Base-by-base conservation (phyloP, 2,888 invertebrate species). In the Drosophila eohydei region DNA sequence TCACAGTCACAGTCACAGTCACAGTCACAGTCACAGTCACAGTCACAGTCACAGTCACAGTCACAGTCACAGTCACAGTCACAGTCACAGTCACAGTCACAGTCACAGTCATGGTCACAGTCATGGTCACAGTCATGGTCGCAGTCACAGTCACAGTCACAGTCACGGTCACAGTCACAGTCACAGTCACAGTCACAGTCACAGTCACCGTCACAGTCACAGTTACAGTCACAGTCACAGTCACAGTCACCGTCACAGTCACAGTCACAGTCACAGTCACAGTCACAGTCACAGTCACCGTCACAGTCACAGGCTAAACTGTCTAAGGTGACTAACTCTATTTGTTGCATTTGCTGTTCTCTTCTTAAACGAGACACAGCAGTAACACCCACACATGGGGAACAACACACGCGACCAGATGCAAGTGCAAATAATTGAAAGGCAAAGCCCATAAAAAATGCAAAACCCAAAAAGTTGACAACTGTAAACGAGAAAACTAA, bases 391-490 rank as follows among this genome's bases (percentile, higher is more conserved):
- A 51, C 54, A 74, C 43, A 62, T 40, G 46, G 44, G 55, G 41
- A 55, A 61, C 44, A 9, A 40, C 46, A 54, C 46, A 55, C 44
- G 64, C 60, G 67, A 65, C 43, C 80, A 77, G 62, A 60, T 83
- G 78, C 84, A 81, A 59, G 74, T 83, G 66, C 81, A 81, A 74
- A 81, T 80, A 83, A 80, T 80, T 80, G 58, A 80, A 75, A 81
- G 75, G 60, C 75, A 66, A 68, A 77, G 62, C 48, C 56, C 66
- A 83, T 83, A 74, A 81, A 81, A 81, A 72, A 81, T 83, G 81
- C 74, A 83, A 16, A 74, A 68, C 62, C 51, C 56, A 80, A 78
- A 63, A 61, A 71, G 70, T 77, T 72, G 70, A 77, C 78, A 80
- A 73, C 67, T 69, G 76, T 71, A 82, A 80, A 66, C 63, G 54